phyloP scores from a whole-genome alignment of 2,113 vertebrate genomes.

The Sigmodon hispidus region DNA sequence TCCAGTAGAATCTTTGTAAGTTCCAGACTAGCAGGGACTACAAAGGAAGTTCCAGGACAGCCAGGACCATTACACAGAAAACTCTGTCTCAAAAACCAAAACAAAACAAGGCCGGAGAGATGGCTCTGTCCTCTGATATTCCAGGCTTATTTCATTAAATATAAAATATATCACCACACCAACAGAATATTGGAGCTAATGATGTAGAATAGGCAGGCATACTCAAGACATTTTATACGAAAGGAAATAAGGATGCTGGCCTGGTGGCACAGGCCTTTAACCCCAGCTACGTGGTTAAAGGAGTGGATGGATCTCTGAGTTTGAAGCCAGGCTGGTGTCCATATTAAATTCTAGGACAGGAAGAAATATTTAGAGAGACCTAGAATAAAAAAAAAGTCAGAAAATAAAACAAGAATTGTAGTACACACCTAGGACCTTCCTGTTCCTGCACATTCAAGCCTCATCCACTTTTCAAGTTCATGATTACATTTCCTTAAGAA shows the following conservation, averaged over 20 bases:
- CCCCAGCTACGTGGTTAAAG: background rate
- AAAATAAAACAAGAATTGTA: background rate
- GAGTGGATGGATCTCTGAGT: background rate
- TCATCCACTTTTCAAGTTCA: background rate
- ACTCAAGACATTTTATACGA: background rate
- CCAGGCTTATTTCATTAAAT: too few relatives aligned
- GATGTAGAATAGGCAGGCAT: background rate
- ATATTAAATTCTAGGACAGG: background rate
- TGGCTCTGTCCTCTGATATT: too few relatives aligned
- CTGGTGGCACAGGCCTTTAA: background rate
- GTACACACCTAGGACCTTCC: background rate
- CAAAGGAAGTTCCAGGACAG: too few relatives aligned
- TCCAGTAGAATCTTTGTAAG: too few relatives aligned
- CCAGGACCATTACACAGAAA: too few relatives aligned
- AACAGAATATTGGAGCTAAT: background rate
- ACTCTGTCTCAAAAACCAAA: too few relatives aligned
- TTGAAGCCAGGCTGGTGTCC: background rate
- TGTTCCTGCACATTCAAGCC: background rate
- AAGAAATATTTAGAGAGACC: background rate
- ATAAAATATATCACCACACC: too few relatives aligned
- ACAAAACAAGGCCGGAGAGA: too few relatives aligned
- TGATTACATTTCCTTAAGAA: background rate
- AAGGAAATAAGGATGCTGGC: background rate
- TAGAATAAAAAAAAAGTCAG: background rate
- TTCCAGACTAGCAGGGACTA: too few relatives aligned